Percentiles rank a stretch among this genome's conserved stretches.
Conservation (phyloP, 2,888 invertebrate genomes). For the Amiota communis region DNA sequence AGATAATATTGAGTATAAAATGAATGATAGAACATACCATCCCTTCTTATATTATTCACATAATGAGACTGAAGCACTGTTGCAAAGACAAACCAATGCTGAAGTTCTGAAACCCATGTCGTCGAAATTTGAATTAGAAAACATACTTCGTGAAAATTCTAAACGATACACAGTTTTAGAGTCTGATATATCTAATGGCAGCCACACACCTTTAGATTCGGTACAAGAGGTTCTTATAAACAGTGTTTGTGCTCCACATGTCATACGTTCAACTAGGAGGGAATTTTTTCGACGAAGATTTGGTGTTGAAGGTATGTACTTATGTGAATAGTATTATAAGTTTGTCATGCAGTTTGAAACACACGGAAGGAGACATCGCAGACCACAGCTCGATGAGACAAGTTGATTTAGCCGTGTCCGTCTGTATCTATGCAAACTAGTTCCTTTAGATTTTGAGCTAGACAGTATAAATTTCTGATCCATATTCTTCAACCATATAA, state of each 20-base stretch:
- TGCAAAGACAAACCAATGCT: constrained; percentile 24
- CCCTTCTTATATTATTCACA: constrained; percentile 71
- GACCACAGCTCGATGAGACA: too few relatives aligned
- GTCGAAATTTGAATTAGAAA: constrained; percentile 41
- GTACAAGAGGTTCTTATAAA: constrained; percentile 75
- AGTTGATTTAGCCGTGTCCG: too few relatives aligned
- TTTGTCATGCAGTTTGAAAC: too few relatives aligned
- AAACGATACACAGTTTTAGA: constrained; percentile 36
- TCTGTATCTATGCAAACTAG: too few relatives aligned
- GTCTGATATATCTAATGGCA: neutral
- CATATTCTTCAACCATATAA: too few relatives aligned
- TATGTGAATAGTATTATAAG: too few relatives aligned
- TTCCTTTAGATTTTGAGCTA: too few relatives aligned
- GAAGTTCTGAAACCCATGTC: constrained; percentile 48
- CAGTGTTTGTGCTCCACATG: constrained; percentile 78
- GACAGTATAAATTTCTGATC: too few relatives aligned
- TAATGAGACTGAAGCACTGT: constrained; percentile 60
- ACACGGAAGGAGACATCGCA: too few relatives aligned
- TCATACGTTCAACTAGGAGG: constrained; percentile 76
- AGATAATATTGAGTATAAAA: constrained; percentile 28
- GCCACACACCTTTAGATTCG: constrained; percentile 21
- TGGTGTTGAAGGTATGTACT: neutral
- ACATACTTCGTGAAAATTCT: constrained; percentile 47
- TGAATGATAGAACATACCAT: constrained; percentile 1
- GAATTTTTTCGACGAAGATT: constrained; percentile 70